Evolutionary conservation across 2,797 vertebrate species (phyloP).

Genomic region (Mormyrus hasselquistii): DNA sequence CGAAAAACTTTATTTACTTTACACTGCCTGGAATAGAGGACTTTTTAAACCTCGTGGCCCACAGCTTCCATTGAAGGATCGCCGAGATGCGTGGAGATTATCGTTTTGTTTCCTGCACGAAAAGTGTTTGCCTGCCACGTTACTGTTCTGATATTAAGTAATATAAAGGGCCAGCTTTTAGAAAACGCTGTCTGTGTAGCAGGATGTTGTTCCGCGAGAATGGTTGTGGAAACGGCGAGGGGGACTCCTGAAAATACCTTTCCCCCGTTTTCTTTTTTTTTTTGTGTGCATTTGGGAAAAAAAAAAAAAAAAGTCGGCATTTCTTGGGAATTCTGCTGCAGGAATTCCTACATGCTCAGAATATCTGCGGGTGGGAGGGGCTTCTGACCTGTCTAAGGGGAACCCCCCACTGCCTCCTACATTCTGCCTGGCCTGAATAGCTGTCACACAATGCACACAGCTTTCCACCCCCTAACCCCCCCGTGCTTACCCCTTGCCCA

Average conservation of each 20-base stretch:
- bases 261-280: constrained; percentile 5
- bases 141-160: constrained; percentile 46
- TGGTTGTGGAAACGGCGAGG: constrained; percentile 18
- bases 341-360: constrained; percentile 67
- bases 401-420: constrained; percentile 66
- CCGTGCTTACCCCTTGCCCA: constrained; percentile 47
- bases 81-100: not conserved
- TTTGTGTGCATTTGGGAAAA: constrained; percentile 24
- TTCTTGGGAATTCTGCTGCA: constrained; percentile 53
- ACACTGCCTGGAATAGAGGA: not conserved
- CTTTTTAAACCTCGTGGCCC: not conserved
- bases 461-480: constrained; percentile 65
- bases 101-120: constrained; percentile 41
- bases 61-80: not conserved
- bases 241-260: not conserved
- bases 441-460: constrained; percentile 84
- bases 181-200: not conserved
- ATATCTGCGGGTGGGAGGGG: constrained; percentile 65
- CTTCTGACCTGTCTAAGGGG: constrained; percentile 62
- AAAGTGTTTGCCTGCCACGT: constrained; percentile 28
- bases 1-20: not conserved
- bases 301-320: constrained; percentile 27
- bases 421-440: constrained; percentile 69
- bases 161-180: not conserved
- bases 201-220: not conserved